These are phyloP conservation scores for Sminthopsis crassicaudata DNA, from an alignment of 2,113 vertebrate genomes.

Conservation along the genomic window DNA sequence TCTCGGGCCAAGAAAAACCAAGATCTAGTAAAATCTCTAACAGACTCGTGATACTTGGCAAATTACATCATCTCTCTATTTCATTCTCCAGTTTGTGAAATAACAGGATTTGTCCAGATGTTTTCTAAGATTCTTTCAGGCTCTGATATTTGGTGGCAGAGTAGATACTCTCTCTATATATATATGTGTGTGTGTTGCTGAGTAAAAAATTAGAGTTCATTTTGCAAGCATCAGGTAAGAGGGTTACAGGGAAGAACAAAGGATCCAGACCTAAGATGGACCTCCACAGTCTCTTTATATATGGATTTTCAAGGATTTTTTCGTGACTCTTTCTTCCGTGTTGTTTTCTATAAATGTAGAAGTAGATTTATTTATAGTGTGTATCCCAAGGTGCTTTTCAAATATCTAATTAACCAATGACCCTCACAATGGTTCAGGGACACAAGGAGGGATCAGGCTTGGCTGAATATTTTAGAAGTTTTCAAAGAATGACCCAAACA, in stretches of 20 bases:
- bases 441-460: conserved; percentile 66
- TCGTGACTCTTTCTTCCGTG: conserved; percentile 66
- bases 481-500: conserved; percentile 63
- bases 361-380: conserved; percentile 76
- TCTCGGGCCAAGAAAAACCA: not conserved
- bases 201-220: not conserved
- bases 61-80: not conserved
- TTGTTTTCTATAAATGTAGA: conserved; percentile 75
- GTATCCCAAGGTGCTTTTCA: conserved; percentile 80
- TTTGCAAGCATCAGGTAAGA: not conserved
- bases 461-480: conserved; percentile 59
- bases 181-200: not conserved
- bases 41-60: not conserved
- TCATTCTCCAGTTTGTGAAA: not conserved
- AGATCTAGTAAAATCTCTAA: not conserved
- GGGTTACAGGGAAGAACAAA: not conserved
- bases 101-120: not conserved
- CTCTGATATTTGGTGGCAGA: not conserved
- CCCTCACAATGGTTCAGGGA: conserved; percentile 61
- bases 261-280: not conserved
- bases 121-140: not conserved
- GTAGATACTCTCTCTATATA: not conserved
- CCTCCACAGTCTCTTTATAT: not conserved
- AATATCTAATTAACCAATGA: conserved; percentile 78
- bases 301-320: conserved; percentile 68